These are phyloP conservation scores for Onychomys torridus DNA, from an alignment of 2,797 vertebrate genomes.

Conservation along the genomic window DNA sequence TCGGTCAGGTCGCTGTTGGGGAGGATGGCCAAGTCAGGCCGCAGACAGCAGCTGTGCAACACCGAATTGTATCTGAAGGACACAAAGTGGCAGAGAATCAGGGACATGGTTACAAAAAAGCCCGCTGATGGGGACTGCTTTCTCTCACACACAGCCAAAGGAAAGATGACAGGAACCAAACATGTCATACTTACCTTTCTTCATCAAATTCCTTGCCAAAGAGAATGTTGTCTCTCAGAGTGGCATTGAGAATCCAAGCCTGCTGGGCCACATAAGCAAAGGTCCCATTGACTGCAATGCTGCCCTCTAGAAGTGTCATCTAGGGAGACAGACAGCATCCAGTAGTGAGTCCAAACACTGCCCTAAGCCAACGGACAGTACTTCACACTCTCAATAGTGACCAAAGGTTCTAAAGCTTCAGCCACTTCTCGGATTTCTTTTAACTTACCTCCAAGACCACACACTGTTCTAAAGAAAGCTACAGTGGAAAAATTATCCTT, in stretches of 20 bases:
- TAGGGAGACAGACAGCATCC: conserved; percentile 81
- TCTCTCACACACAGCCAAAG: neutral
- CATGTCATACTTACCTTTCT: conserved; percentile 90
- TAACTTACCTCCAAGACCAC: neutral
- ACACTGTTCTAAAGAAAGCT: conserved; percentile 22
- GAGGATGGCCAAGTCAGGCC: conserved; percentile 93
- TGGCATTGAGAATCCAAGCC: conserved; percentile 95
- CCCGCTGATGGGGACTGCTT: conserved; percentile 30
- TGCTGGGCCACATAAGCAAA: conserved; percentile 97
- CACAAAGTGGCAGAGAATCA: conserved; percentile 68
- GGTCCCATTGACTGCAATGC: conserved; percentile 91
- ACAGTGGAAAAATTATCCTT: neutral
- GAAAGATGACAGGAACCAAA: conserved; percentile 60
- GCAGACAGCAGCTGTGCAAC: conserved; percentile 93
- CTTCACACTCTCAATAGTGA: neutral
- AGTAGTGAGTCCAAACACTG: neutral
- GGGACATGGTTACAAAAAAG: neutral
- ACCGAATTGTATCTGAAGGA: conserved; percentile 92
- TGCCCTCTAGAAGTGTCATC: conserved; percentile 95
- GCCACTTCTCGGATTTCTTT: neutral
- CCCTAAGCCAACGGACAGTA: neutral
- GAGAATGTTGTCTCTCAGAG: conserved; percentile 95
- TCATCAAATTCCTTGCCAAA: conserved; percentile 95
- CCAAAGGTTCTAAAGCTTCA: neutral
- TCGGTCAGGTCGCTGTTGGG: conserved; percentile 94